Evolutionary conservation across 2,888 invertebrate genomes (phyloP).

Genomic region (Andrena minutula): DNA sequence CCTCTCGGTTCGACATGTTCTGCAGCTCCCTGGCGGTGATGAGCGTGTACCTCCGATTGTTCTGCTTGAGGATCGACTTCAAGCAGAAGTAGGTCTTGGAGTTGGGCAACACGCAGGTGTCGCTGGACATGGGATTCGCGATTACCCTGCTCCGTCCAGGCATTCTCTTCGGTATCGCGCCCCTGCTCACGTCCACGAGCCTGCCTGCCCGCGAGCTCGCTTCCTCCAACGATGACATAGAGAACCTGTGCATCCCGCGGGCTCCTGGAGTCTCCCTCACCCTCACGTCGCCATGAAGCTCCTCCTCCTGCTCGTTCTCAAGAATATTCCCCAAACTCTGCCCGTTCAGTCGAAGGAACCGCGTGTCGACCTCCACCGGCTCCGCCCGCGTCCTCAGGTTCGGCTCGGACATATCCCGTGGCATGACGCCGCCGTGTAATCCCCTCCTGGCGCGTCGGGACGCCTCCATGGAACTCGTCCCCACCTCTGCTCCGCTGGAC

Average conservation of each 20-base stretch:
- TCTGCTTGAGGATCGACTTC: conserved; percentile 82
- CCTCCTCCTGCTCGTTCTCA: conserved; percentile 77
- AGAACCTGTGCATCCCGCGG: conserved; percentile 32
- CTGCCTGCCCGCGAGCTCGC: not conserved
- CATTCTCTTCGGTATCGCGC: conserved; percentile 78
- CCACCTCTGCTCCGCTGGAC: not conserved
- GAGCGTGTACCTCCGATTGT: conserved; percentile 79
- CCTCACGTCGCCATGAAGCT: conserved; percentile 35
- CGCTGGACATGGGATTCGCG: conserved; percentile 77
- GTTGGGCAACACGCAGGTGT: conserved; percentile 63
- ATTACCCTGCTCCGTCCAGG: conserved; percentile 68
- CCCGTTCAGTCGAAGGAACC: conserved; percentile 73
- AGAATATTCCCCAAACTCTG: conserved; percentile 81
- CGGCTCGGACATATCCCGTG: conserved; percentile 81
- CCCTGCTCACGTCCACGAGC: conserved; percentile 48
- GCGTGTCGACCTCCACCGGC: conserved; percentile 53
- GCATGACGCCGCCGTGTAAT: conserved; percentile 4
- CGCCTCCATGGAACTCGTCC: not conserved
- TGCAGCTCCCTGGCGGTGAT: conserved; percentile 77
- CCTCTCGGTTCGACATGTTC: conserved; percentile 51
- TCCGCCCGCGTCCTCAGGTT: conserved; percentile 76
- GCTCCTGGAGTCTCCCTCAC: not conserved
- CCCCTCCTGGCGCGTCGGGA: not conserved
- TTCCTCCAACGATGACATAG: conserved; percentile 57
- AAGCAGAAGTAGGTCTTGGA: conserved; percentile 82